These are phyloP conservation scores for Vollenhovia emeryi DNA, from an alignment of 1,140 invertebrate species.

Conservation along the genomic window DNA sequence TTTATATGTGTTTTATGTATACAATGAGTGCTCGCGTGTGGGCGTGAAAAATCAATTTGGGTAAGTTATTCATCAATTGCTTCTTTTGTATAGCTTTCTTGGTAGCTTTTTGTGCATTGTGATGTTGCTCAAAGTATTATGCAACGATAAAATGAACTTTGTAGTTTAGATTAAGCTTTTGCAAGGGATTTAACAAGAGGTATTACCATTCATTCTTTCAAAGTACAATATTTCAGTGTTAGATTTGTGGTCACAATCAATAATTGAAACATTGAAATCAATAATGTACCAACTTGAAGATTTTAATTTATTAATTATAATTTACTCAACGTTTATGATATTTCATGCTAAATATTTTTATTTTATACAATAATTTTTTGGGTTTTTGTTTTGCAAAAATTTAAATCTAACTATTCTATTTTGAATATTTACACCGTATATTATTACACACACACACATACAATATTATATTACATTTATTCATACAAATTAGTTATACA, in stretches of 20 bases:
- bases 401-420: background rate
- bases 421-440: background rate
- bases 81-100: background rate
- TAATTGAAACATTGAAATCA: background rate
- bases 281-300: background rate
- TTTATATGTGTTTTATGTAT: background rate
- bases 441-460: background rate
- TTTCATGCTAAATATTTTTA: background rate
- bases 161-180: background rate
- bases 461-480: background rate
- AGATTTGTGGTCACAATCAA: background rate
- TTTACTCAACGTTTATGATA: background rate
- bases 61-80: slow-evolving; percentile 1
- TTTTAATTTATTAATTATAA: background rate
- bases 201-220: background rate
- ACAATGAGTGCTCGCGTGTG: background rate
- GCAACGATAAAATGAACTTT: background rate
- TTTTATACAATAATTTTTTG: background rate
- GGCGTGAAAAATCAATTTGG: background rate
- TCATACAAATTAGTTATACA: background rate
- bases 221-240: background rate
- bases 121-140: background rate
- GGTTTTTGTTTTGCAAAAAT: background rate
- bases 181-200: background rate
- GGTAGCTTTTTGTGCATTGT: background rate